Evolutionary conservation across 2,797 vertebrate genomes (phyloP).

Genomic region (Hydrocynus forskahlii): DNA sequence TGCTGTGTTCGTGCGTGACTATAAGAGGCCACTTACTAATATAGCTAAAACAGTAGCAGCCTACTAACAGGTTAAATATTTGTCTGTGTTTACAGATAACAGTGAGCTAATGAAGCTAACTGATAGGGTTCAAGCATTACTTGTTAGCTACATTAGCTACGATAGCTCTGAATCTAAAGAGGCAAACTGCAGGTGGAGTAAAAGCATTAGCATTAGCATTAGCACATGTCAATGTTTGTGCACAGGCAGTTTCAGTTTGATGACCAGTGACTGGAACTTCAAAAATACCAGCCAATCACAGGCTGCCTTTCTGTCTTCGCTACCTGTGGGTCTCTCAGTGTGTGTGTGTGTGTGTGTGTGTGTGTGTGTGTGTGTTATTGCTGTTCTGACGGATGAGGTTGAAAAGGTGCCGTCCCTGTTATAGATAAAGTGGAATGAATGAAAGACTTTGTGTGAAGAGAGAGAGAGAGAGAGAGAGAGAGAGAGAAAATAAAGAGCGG

Average conservation of each 20-base stretch:
- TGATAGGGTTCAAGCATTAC: no score
- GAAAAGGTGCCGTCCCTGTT: constrained; percentile 36
- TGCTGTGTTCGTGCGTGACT: no score
- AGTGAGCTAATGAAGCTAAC: not conserved
- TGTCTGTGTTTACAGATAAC: not conserved
- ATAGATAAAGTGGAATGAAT: constrained; percentile 17
- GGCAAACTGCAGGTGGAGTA: no score
- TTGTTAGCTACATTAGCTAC: no score
- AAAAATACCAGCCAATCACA: not conserved
- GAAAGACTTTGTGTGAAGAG: not conserved
- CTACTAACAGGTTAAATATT: no score
- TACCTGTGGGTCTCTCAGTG: not conserved
- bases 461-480: not conserved
- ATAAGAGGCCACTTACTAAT: not conserved
- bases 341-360: constrained; percentile 48
- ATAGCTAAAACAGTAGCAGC: no score
- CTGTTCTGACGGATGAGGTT: not conserved
- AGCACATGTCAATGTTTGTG: not conserved
- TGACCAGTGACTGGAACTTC: not conserved
- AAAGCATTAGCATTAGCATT: not conserved
- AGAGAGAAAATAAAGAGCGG: not conserved
- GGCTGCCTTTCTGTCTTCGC: constrained; percentile 55
- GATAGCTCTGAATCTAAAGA: no score
- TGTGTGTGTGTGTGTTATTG: constrained; percentile 47
- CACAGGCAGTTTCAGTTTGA: not conserved